Percentiles rank a stretch among this genome's conserved stretches.
Conservation (phyloP, 2,888 invertebrate species). For the Ochropleura leucogaster region DNA sequence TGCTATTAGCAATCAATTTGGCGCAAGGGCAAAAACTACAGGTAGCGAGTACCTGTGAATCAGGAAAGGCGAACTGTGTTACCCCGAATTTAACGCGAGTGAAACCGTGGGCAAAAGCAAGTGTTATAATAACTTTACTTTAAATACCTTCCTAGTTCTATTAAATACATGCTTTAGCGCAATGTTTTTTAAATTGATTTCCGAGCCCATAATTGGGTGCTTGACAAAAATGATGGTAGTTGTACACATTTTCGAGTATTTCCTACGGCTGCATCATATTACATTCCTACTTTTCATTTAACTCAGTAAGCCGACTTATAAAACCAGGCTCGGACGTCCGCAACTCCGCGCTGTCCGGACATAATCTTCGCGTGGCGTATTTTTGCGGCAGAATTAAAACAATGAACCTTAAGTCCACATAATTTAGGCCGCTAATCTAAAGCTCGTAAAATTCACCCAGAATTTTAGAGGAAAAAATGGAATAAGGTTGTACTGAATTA, state of each 20-base stretch:
- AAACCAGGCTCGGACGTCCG: constrained; percentile 38
- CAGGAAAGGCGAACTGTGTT: no score
- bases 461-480: constrained; percentile 4
- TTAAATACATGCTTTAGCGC: no score
- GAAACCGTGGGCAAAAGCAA: no score
- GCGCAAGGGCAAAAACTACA: no score
- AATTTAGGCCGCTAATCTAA: constrained; percentile 56
- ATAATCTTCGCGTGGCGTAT: constrained; percentile 54
- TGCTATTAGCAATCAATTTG: no score
- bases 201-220: no score
- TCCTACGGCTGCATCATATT: constrained; percentile 11
- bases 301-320: constrained; percentile 48
- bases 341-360: constrained; percentile 12
- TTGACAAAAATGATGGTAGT: no score
- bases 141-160: no score
- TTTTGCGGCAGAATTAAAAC: constrained; percentile 56
- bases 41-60: no score
- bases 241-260: neutral
- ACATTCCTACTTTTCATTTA: constrained; percentile 37
- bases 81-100: no score
- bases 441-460: constrained; percentile 42
- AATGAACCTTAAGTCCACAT: constrained; percentile 41
- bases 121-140: no score
- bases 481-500: neutral
- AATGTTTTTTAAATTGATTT: no score